A percentile compares a stretch with the other conserved stretches of the same genome.
phyloP scores from a whole-genome alignment of 1,140 invertebrate species.

The Heliconius hermathena region DNA sequence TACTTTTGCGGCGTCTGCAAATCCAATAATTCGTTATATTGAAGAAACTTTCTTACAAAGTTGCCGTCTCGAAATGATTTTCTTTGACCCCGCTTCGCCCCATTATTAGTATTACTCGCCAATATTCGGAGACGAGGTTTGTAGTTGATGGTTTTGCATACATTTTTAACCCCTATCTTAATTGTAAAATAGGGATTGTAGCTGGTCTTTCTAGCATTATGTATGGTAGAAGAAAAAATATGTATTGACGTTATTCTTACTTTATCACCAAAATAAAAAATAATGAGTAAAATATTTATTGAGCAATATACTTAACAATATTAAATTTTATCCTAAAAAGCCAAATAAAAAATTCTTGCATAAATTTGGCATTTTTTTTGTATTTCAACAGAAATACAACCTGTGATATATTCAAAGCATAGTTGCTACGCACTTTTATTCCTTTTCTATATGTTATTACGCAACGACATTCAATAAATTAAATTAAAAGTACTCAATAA shows the following conservation, averaged over 20 bases:
- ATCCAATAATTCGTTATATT: conserved; percentile 80
- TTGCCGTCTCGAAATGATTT: conserved; percentile 71
- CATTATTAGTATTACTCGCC: conserved; percentile 71
- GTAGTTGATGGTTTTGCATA: conserved; percentile 19
- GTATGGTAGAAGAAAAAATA: no score
- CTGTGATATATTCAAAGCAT: no score
- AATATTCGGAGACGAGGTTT: conserved; percentile 55
- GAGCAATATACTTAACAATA: no score
- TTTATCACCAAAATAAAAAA: no score
- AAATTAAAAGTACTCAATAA: background rate
- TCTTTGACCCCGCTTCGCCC: conserved; percentile 63
- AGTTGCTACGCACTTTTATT: background rate
- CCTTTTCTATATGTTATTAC: background rate
- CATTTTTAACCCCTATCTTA: background rate
- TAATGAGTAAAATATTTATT: no score
- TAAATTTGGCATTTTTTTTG: no score
- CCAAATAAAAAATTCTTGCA: no score
- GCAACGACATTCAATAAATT: background rate
- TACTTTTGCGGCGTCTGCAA: conserved; percentile 63
- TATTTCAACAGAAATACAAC: no score
- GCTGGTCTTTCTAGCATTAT: no score
- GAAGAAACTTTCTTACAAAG: conserved; percentile 74
- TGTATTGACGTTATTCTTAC: no score
- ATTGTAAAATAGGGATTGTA: no score
- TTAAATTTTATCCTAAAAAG: no score